Evolutionary conservation across 1,140 invertebrate genomes (phyloP).

Genomic region (Periplaneta americana): DNA sequence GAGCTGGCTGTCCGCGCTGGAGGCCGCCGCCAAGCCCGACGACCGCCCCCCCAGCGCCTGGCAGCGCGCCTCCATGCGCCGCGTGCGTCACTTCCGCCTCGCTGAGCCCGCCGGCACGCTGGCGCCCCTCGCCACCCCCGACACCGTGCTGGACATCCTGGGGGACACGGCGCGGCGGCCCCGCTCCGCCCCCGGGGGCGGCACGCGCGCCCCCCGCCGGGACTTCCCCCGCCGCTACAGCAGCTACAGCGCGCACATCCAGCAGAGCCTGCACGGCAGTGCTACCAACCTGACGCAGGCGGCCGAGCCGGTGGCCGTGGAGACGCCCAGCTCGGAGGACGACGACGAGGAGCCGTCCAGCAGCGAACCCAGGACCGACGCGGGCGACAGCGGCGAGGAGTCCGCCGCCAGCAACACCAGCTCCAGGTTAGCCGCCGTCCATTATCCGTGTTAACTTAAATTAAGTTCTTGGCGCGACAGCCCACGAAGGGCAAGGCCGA

Average conservation of each 20-base stretch:
- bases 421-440: too few species aligned
- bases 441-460: too few species aligned
- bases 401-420: not conserved
- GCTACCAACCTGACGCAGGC: not conserved
- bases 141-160: not conserved
- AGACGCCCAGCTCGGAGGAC: not conserved
- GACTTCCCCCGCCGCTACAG: not conserved
- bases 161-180: not conserved
- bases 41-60: constrained; percentile 1
- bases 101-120: not conserved
- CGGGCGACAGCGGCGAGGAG: not conserved
- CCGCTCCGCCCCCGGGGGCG: not conserved
- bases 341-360: not conserved
- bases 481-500: too few species aligned
- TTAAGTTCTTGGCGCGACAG: too few species aligned
- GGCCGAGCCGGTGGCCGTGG: not conserved
- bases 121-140: not conserved
- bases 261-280: not conserved
- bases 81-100: constrained; percentile 16
- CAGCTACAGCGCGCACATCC: not conserved
- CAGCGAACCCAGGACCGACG: too few species aligned
- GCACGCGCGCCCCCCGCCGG: not conserved
- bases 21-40: not conserved
- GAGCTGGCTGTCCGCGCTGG: not conserved
- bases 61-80: constrained; percentile 17